A percentile compares a stretch with the other conserved stretches of the same genome.
phyloP scores from a whole-genome alignment of 1,140 invertebrate genomes.

The Drosophila nigromelanica region DNA sequence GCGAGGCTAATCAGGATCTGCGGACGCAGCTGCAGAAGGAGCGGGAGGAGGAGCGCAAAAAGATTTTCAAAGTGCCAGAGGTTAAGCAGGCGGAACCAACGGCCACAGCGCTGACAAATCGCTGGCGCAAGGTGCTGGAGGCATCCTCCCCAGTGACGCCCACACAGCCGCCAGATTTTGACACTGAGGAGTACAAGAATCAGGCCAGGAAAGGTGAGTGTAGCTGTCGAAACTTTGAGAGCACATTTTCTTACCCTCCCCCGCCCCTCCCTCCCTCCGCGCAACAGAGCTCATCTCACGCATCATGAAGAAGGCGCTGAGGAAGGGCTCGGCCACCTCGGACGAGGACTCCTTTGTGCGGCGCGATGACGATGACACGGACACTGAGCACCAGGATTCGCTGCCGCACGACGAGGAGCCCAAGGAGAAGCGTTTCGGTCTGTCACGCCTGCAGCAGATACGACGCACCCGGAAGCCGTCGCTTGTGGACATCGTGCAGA shows the following conservation, averaged over 20 bases:
- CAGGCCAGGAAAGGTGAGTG: constrained; percentile 78
- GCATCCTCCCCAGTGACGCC: constrained; percentile 80
- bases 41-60: constrained; percentile 95
- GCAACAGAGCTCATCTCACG: constrained; percentile 86
- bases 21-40: constrained; percentile 93
- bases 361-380: constrained; percentile 86
- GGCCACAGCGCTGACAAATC: constrained; percentile 73
- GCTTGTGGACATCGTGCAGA: constrained; percentile 80
- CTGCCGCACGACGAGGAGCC: constrained; percentile 86
- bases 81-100: constrained; percentile 85
- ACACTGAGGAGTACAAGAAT: constrained; percentile 80
- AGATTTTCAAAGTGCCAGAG: constrained; percentile 94
- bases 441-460: constrained; percentile 77
- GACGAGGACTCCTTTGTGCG: constrained; percentile 84
- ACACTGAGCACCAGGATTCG: constrained; percentile 88
- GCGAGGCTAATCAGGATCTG: constrained; percentile 97
- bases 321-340: constrained; percentile 85
- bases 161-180: constrained; percentile 76
- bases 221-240: neutral
- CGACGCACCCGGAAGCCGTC: constrained; percentile 78
- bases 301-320: constrained; percentile 86
- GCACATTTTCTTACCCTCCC: constrained; percentile 23
- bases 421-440: constrained; percentile 65
- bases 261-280: neutral
- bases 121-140: constrained; percentile 83